Evolutionary conservation across 1,140 invertebrate genomes (phyloP), one percentile per base, ranked within the genome.

Genomic region (Vollenhovia emeryi): DNA sequence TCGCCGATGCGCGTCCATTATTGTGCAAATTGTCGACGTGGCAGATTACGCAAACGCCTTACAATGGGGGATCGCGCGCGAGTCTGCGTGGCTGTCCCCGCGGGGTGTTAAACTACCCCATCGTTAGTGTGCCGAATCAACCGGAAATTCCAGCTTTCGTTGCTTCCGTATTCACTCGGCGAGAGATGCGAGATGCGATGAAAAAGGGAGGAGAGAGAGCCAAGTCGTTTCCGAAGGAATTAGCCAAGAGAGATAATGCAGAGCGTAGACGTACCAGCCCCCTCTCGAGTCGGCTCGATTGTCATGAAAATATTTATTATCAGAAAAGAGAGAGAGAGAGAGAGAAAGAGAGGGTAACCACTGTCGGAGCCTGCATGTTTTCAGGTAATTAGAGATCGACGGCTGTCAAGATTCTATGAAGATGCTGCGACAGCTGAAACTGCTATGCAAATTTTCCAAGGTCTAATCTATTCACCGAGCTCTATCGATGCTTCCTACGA

Each of bases 71-170:
- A 68, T 84, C 85, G 79, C 69, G 88, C 55, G 78, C 40, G 78
- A 87, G 68, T 76, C 71, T 83, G 71, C 68, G 78, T 85, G 64
- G 27, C 43, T 9, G 85, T 86, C 91, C 89, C 93, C 79, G 92
- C 75, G 90, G 87, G 92, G 91, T 88, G 89, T 80, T 50, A 75
- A 86, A 85, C 89, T 91, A 93, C 93, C 93, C 92, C 94, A 94
- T 95, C 94, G 93, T 95, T 95, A 95, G 94, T 88, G 93, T 91
- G 93, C 92, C 93, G 94, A 95, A 94, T 95, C 94, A 95, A 95
- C 94, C 94, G 94, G 94, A 95, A 95, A 95, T 95, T 95, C 94
- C 94, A 94, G 94, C 94, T 94, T 94, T 93, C 92, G 85, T 90
- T 55, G 92, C 93, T 92, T 94, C 94, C 93, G 92, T 92, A 93